These are phyloP conservation scores for Parasteatoda lunata DNA, from an alignment of 2,888 invertebrate species.

Conservation along the genomic window DNA sequence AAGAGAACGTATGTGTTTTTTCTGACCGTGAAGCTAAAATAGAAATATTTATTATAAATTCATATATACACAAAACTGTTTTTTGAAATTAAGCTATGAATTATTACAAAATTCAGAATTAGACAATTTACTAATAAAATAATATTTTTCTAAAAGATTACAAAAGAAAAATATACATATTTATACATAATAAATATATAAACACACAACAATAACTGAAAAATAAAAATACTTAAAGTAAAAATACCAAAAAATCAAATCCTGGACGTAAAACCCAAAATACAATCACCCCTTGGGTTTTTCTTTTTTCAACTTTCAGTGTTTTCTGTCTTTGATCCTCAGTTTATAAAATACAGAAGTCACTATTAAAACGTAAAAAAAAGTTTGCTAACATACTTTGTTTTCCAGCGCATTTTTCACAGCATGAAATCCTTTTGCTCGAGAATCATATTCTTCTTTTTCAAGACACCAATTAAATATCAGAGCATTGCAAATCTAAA, in stretches of 20 bases:
- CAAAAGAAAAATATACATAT: slow-evolving; percentile 1
- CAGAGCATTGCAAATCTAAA: slow-evolving; percentile 73
- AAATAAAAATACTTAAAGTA: not conserved
- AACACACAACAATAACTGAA: not conserved
- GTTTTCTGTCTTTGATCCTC: too few species aligned
- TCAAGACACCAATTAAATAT: slow-evolving; percentile 78
- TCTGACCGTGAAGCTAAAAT: slow-evolving; percentile 78
- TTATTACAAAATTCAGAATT: too few species aligned
- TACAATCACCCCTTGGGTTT: too few species aligned
- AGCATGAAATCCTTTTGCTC: slow-evolving; percentile 81
- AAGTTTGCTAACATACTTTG: slow-evolving; percentile 71
- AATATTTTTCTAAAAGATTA: not conserved
- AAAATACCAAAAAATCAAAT: too few species aligned
- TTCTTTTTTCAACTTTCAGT: too few species aligned
- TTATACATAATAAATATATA: not conserved
- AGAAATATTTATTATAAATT: not conserved
- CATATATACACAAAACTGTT: too few species aligned
- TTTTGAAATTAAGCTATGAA: too few species aligned
- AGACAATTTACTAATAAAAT: too few species aligned
- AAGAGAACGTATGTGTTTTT: slow-evolving; percentile 79
- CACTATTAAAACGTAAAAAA: too few species aligned
- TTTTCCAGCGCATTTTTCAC: slow-evolving; percentile 75
- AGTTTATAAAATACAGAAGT: too few species aligned
- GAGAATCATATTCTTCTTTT: slow-evolving; percentile 79
- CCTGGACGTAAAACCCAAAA: too few species aligned